A percentile compares a stretch with the other conserved stretches of the same genome.
Evolutionary conservation across 1,140 invertebrate species (phyloP).

Genomic region (Drosophila kikkawai): DNA sequence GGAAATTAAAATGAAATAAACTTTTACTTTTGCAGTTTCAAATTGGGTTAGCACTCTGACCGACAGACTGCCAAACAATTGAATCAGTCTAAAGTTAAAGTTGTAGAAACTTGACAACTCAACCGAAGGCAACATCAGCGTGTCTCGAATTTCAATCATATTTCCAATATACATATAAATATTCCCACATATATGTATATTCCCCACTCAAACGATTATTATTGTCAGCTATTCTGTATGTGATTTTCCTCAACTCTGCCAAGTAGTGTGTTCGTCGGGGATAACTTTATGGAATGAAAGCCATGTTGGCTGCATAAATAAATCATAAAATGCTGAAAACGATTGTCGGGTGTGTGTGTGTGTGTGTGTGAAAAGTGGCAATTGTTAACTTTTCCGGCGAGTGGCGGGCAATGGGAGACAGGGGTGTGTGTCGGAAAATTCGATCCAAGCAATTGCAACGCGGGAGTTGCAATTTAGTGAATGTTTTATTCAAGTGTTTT

Average conservation of each 20-base stretch:
- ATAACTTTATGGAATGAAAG: conserved; percentile 45
- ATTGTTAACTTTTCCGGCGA: conserved; percentile 39
- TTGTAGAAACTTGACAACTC: conserved; percentile 61
- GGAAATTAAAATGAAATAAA: conserved; percentile 50
- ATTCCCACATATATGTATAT: neutral
- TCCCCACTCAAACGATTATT: conserved; percentile 16
- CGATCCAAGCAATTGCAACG: conserved; percentile 43
- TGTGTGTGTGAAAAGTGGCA: conserved; percentile 37
- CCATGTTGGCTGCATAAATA: conserved; percentile 65
- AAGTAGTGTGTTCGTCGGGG: conserved; percentile 9
- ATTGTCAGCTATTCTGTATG: conserved; percentile 29
- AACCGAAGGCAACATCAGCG: conserved; percentile 55
- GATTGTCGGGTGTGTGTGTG: conserved; percentile 28
- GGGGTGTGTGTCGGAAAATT: conserved; percentile 8
- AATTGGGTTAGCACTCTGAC: conserved; percentile 72
- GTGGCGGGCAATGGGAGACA: neutral
- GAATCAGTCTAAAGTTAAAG: conserved; percentile 67
- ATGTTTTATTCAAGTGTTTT: conserved; percentile 48
- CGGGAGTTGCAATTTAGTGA: conserved; percentile 42
- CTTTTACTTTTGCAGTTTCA: conserved; percentile 58
- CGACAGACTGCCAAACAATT: conserved; percentile 66
- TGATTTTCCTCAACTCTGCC: conserved; percentile 30
- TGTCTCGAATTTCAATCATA: conserved; percentile 25
- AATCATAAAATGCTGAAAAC: conserved; percentile 73
- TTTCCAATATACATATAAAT: conserved; percentile 17